These are phyloP conservation scores for Ascaphus truei DNA, from an alignment of 2,113 vertebrate genomes.

Conservation along the genomic window DNA sequence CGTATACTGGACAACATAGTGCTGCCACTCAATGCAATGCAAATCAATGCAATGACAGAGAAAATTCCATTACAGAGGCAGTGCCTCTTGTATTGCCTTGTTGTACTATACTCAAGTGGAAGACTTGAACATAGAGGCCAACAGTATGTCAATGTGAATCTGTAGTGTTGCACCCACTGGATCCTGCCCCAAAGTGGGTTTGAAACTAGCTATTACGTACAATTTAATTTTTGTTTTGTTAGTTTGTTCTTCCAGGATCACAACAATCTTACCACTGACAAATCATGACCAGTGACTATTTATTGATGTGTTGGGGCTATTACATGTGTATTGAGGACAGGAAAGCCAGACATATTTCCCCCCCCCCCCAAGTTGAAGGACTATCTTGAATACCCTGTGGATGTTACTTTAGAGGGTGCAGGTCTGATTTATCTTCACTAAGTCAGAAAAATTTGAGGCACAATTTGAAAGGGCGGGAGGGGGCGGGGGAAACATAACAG, in stretches of 20 bases:
- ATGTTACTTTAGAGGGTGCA: background rate
- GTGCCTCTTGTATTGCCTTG: slow-evolving; percentile 65
- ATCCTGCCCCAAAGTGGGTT: slow-evolving; percentile 48
- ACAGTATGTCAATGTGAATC: slow-evolving; percentile 64
- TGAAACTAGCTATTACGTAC: slow-evolving; percentile 39
- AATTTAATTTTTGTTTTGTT: slow-evolving; percentile 43
- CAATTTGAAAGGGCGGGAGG: no score
- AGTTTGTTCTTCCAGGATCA: slow-evolving; percentile 51
- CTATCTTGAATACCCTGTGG: background rate
- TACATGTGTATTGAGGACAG: background rate
- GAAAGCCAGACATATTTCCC: slow-evolving; percentile 6
- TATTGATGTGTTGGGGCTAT: slow-evolving; percentile 48
- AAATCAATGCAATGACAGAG: slow-evolving; percentile 84
- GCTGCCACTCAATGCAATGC: slow-evolving; percentile 88
- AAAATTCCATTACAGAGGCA: slow-evolving; percentile 69
- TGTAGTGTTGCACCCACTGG: slow-evolving; percentile 56
- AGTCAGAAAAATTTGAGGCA: background rate
- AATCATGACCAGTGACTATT: slow-evolving; percentile 64
- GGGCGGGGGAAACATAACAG: background rate
- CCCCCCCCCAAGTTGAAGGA: slow-evolving; percentile 4
- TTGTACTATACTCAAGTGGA: slow-evolving; percentile 62
- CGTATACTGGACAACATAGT: slow-evolving; percentile 74
- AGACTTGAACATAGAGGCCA: slow-evolving; percentile 80
- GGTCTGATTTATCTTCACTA: background rate
- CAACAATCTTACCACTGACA: slow-evolving; percentile 49